Evolutionary conservation across 2,113 vertebrate genomes (phyloP).

Genomic region (Pseudonaja textilis): DNA sequence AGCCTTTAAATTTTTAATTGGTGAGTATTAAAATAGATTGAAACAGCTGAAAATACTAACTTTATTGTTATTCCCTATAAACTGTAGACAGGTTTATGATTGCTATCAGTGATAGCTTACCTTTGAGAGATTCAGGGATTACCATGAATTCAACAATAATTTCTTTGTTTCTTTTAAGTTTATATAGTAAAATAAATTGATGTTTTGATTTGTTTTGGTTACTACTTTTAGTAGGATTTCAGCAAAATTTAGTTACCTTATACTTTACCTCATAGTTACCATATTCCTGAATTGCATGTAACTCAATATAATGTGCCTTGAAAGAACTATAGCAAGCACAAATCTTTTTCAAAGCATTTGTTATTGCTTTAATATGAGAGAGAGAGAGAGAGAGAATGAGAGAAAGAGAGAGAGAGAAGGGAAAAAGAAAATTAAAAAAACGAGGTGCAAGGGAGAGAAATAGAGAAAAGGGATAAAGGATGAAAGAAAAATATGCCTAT

Average conservation of each 20-base stretch:
- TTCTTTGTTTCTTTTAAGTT: background rate
- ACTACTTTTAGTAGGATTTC: background rate
- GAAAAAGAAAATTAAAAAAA: background rate
- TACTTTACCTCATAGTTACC: background rate
- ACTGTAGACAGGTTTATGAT: background rate
- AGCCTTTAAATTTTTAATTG: conserved; percentile 85
- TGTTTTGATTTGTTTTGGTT: background rate
- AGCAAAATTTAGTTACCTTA: conserved; percentile 3
- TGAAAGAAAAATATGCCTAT: background rate
- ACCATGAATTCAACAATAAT: background rate
- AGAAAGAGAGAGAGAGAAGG: background rate
- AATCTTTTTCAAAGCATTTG: background rate
- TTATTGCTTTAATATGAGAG: background rate
- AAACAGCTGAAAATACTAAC: background rate
- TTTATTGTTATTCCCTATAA: background rate
- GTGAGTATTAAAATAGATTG: conserved; percentile 65
- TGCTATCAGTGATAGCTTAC: background rate
- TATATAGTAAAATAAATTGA: background rate
- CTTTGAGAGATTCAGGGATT: background rate
- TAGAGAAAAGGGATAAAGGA: background rate
- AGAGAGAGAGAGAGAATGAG: background rate
- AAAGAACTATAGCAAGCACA: background rate
- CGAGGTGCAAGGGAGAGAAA: background rate
- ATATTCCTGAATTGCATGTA: background rate
- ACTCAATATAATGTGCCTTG: background rate